phyloP scores from a whole-genome alignment of 2,797 vertebrate genomes.

The Schizopygopsis malacanthus region DNA sequence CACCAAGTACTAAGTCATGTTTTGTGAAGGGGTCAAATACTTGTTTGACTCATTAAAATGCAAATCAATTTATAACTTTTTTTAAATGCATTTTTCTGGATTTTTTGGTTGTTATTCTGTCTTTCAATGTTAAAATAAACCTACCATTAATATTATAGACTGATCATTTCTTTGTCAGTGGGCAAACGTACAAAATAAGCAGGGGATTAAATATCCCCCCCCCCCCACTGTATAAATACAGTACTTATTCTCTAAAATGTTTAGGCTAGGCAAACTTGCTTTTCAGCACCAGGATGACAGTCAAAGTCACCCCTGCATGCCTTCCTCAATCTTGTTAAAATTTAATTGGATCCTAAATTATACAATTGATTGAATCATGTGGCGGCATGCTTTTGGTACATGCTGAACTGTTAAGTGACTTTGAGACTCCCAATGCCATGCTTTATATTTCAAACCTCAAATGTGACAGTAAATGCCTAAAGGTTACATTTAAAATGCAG shows the following conservation, averaged over 20 bases:
- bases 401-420: slow-evolving; percentile 61
- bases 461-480: slow-evolving; percentile 61
- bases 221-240: neutral
- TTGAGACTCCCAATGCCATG: slow-evolving; percentile 47
- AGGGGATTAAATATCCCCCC: too few relatives aligned
- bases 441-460: slow-evolving; percentile 53
- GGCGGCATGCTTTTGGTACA: slow-evolving; percentile 62
- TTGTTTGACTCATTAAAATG: too few relatives aligned
- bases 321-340: slow-evolving; percentile 63
- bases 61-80: too few relatives aligned
- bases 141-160: too few relatives aligned
- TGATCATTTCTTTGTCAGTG: too few relatives aligned
- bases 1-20: too few relatives aligned
- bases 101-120: too few relatives aligned
- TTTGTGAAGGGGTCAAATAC: too few relatives aligned
- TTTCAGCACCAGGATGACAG: neutral
- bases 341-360: slow-evolving; percentile 62
- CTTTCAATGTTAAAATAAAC: neutral
- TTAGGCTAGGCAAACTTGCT: neutral
- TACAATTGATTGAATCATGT: slow-evolving; percentile 68
- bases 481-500: slow-evolving; percentile 72
- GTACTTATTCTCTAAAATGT: neutral
- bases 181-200: too few relatives aligned
- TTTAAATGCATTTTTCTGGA: too few relatives aligned
- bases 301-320: slow-evolving; percentile 67